phyloP scores from a whole-genome alignment of 2,888 invertebrate genomes.

The Lycaena phlaeas region DNA sequence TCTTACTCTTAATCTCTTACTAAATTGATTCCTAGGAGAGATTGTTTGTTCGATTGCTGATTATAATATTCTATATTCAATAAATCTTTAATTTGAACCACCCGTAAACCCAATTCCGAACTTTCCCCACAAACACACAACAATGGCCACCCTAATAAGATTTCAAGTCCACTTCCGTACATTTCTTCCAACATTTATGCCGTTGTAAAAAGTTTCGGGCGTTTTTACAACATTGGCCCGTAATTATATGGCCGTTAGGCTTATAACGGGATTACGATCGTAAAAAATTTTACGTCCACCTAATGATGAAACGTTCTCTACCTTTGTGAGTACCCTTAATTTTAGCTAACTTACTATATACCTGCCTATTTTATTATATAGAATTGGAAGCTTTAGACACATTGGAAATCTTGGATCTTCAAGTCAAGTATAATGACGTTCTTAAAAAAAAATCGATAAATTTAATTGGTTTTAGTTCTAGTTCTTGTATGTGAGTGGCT shows the following conservation, averaged over 20 bases:
- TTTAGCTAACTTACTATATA: no score
- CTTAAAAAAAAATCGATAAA: no score
- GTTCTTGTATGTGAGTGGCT: no score
- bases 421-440: no score
- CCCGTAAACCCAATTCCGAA: constrained; percentile 5
- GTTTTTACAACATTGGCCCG: constrained; percentile 17
- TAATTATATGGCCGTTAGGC: constrained; percentile 16
- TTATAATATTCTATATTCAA: no score
- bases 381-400: no score
- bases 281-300: constrained; percentile 7
- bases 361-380: no score
- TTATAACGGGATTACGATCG: constrained; percentile 12
- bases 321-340: background rate
- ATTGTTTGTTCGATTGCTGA: no score
- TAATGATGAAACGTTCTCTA: background rate
- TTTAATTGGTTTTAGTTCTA: no score
- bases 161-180: constrained; percentile 17
- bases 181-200: constrained; percentile 41
- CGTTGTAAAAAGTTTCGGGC: constrained; percentile 34
- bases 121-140: constrained; percentile 11
- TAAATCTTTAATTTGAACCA: constrained; percentile 8
- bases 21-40: no score
- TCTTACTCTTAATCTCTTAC: no score
- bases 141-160: constrained; percentile 13
- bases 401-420: no score